A percentile compares a stretch with the other conserved stretches of the same genome.
phyloP scores from a whole-genome alignment of 2,113 vertebrate genomes.

The Psephotus haematonotus region DNA sequence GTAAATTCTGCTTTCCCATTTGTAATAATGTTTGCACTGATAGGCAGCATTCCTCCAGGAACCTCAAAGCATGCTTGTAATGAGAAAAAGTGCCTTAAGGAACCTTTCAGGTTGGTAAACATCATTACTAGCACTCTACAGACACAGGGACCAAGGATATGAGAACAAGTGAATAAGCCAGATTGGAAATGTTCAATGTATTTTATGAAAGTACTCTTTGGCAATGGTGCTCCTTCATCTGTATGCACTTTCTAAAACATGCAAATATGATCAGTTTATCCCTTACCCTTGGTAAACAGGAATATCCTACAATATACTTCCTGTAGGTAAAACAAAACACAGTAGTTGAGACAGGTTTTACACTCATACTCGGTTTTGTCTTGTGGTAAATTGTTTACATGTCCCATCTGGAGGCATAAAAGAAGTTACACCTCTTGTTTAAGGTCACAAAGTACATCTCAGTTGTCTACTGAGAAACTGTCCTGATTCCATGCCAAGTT shows the following conservation, averaged over 20 bases:
- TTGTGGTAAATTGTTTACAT: background rate
- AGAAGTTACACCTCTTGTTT: background rate
- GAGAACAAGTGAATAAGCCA: background rate
- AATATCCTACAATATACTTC: background rate
- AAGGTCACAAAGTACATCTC: background rate
- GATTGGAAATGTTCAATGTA: rapidly evolving
- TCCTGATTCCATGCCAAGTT: background rate
- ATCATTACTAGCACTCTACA: background rate
- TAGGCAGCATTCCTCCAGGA: background rate
- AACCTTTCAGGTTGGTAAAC: background rate
- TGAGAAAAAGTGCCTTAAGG: background rate
- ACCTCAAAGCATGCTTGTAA: background rate
- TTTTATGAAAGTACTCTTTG: background rate
- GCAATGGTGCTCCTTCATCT: background rate
- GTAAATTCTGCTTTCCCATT: background rate
- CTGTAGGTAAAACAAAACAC: background rate
- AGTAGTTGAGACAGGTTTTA: background rate
- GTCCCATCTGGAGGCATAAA: background rate
- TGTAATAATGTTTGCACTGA: background rate
- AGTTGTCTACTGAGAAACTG: background rate
- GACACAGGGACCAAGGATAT: background rate
- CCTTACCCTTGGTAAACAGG: background rate
- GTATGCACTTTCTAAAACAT: background rate
- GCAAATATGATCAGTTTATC: background rate
- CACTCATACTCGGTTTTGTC: background rate